Conservation (phyloP, 2,797 vertebrate genomes). For the Hydrolagus colliei region DNA sequence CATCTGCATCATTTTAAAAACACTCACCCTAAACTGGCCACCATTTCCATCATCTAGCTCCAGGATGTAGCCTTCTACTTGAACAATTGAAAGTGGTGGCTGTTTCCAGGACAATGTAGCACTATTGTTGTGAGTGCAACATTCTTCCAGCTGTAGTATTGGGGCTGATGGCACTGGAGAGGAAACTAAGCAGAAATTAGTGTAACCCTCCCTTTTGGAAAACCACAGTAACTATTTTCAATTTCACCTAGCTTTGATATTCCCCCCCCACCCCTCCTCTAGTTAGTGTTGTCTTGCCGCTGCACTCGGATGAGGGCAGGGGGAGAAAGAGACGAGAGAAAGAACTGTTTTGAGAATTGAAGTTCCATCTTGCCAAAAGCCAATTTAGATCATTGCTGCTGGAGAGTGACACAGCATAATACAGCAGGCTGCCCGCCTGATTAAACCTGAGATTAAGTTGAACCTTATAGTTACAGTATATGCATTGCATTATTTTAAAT, state of each 20-base stretch:
- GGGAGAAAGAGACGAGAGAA: too few species aligned
- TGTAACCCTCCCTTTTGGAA: conserved; percentile 36
- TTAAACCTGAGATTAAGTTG: not conserved
- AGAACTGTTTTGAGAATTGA: too few species aligned
- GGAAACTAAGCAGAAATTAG: conserved; percentile 61
- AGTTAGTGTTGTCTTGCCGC: too few species aligned
- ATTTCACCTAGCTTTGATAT: not conserved
- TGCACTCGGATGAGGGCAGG: too few species aligned
- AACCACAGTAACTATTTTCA: not conserved
- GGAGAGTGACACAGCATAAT: too few species aligned
- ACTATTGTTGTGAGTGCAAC: conserved; percentile 94
- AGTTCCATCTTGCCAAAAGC: too few species aligned
- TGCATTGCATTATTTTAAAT: not conserved
- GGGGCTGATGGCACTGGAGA: conserved; percentile 85
- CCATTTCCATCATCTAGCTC: conserved; percentile 91
- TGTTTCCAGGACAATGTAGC: conserved; percentile 97
- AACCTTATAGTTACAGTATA: not conserved
- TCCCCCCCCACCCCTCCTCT: too few species aligned
- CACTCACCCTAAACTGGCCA: conserved; percentile 84
- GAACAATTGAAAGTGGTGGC: conserved; percentile 82
- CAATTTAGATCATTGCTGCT: not conserved
- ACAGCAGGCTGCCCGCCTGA: not conserved
- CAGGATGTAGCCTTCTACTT: conserved; percentile 95
- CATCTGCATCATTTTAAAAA: not conserved
- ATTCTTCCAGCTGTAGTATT: conserved; percentile 93